Conservation (phyloP, 1,140 invertebrate species). For the Macrotrachela quadricornifera region DNA sequence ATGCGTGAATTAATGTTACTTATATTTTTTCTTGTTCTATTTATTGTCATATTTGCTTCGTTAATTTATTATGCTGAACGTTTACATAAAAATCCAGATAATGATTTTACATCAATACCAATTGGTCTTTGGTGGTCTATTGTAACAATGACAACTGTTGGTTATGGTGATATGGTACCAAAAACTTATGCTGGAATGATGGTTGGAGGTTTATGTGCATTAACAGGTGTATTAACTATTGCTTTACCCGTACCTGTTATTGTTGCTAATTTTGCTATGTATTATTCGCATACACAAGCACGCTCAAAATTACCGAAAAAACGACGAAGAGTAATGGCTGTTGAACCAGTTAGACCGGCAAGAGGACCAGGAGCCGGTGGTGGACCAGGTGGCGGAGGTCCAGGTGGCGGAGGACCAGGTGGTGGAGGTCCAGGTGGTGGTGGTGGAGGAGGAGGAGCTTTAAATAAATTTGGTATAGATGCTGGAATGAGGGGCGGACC, state of each 20-base stretch:
- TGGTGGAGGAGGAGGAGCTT: no score
- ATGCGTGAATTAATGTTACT: constrained; percentile 83
- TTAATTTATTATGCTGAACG: constrained; percentile 97
- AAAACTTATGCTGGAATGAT: constrained; percentile 51
- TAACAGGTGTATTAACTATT: constrained; percentile 74
- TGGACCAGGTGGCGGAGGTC: no score
- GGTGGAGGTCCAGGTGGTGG: no score
- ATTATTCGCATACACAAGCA: constrained; percentile 74
- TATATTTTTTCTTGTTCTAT: constrained; percentile 61
- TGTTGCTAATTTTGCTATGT: constrained; percentile 77
- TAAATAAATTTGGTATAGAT: no score
- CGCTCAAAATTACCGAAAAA: constrained; percentile 68
- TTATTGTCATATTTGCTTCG: constrained; percentile 92
- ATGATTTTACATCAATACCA: constrained; percentile 86
- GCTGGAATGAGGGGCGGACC: no score
- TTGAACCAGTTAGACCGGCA: constrained; percentile 47
- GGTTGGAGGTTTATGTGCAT: constrained; percentile 61
- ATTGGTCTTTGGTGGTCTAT: constrained; percentile 37
- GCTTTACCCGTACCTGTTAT: constrained; percentile 77
- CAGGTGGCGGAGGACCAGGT: no score
- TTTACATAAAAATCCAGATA: constrained; percentile 78
- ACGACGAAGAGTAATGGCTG: constrained; percentile 61
- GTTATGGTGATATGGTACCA: constrained; percentile 65
- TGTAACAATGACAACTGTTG: constrained; percentile 36
- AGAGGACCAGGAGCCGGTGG: no score